These are phyloP conservation scores for Pluvianellus socialis DNA, from an alignment of 2,113 vertebrate genomes.

Conservation along the genomic window DNA sequence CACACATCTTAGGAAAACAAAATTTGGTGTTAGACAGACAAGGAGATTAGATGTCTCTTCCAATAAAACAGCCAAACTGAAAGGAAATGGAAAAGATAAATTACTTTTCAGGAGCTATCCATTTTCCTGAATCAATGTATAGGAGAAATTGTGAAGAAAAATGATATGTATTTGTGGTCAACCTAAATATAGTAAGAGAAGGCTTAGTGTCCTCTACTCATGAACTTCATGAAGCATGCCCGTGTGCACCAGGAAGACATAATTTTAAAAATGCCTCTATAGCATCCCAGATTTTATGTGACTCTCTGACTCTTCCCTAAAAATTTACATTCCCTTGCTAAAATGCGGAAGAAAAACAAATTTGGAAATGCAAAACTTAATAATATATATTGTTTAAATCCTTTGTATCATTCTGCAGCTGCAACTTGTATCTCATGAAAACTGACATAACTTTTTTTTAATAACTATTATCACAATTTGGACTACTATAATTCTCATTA, in stretches of 20 bases:
- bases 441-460: rapidly evolving
- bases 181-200: not conserved
- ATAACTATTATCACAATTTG: not conserved
- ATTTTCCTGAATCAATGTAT: not conserved
- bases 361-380: not conserved
- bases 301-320: not conserved
- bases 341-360: not conserved
- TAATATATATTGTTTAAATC: not conserved
- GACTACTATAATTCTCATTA: not conserved
- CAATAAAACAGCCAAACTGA: not conserved
- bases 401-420: not conserved
- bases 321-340: not conserved
- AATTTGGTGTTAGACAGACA: not conserved
- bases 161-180: not conserved
- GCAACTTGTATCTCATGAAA: not conserved
- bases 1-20: not conserved
- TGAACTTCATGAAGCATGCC: not conserved
- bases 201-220: not conserved
- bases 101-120: not conserved
- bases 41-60: not conserved
- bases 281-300: not conserved
- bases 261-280: not conserved
- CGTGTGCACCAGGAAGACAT: not conserved
- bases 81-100: not conserved
- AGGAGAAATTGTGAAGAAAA: not conserved